Conservation (phyloP, 2,888 invertebrate species). For the Drosophila macrospina region DNA sequence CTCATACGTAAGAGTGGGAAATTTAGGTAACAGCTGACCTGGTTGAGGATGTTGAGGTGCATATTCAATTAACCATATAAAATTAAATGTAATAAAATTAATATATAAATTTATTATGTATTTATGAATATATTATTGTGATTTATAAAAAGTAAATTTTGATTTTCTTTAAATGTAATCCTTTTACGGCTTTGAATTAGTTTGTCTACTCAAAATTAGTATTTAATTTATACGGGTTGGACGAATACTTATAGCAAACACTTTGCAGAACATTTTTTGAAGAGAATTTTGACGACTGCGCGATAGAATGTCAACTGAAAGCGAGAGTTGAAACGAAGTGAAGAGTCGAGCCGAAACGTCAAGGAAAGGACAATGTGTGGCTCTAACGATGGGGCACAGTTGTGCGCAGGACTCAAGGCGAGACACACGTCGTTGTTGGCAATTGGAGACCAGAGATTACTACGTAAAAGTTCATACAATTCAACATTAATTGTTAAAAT, state of each 20-base stretch:
- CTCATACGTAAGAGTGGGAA: too few species aligned
- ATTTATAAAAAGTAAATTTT: too few species aligned
- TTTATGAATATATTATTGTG: too few species aligned
- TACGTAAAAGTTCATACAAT: constrained; percentile 16
- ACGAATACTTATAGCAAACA: not conserved
- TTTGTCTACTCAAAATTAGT: not conserved
- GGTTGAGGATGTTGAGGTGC: too few species aligned
- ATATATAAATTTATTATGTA: too few species aligned
- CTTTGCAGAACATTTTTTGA: not conserved
- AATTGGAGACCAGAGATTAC: not conserved
- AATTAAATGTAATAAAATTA: too few species aligned
- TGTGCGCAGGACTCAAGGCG: constrained; percentile 68
- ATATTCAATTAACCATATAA: too few species aligned
- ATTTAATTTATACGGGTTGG: not conserved
- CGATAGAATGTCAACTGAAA: constrained; percentile 27
- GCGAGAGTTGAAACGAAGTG: constrained; percentile 33
- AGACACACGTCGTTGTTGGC: constrained; percentile 57
- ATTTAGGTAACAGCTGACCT: too few species aligned
- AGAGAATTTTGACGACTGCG: constrained; percentile 35
- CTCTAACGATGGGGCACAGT: constrained; percentile 48
- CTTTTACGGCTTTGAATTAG: too few species aligned
- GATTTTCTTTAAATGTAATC: too few species aligned
- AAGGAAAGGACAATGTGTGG: constrained; percentile 5
- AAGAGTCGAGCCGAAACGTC: constrained; percentile 9
- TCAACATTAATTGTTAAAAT: constrained; percentile 1